Percentiles rank a stretch among this genome's conserved stretches.
phyloP scores from a whole-genome alignment of 2,113 vertebrate genomes.

The Athene cunicularia region DNA sequence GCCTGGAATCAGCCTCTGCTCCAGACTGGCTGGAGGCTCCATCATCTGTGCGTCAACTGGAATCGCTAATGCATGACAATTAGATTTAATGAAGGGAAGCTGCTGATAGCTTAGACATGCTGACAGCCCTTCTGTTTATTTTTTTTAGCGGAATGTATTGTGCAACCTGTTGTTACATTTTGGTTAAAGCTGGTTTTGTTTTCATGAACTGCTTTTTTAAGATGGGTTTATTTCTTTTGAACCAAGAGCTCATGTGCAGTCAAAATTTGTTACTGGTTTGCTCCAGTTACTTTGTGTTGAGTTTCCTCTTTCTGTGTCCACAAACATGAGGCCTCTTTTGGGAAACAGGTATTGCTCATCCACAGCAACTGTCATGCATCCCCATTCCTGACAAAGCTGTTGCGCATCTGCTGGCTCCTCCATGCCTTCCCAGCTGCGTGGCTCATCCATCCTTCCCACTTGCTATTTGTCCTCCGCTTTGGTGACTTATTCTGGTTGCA shows the following conservation, averaged over 20 bases:
- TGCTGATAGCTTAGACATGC: slow-evolving; percentile 44
- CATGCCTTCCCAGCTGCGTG: background rate
- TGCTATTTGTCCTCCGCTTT: background rate
- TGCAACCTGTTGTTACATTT: slow-evolving; percentile 27
- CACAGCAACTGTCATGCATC: background rate
- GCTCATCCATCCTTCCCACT: fast-evolving
- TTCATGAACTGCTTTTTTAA: background rate
- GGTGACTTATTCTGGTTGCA: background rate
- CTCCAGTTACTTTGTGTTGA: background rate
- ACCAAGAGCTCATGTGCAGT: background rate
- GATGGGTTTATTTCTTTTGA: background rate
- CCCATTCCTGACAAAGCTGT: background rate
- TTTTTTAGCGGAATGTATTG: slow-evolving; percentile 44
- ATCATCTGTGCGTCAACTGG: slow-evolving; percentile 39
- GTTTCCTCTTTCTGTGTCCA: background rate
- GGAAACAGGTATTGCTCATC: background rate
- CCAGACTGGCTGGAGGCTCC: slow-evolving; percentile 28
- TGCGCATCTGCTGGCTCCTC: background rate
- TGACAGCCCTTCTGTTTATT: slow-evolving; percentile 62
- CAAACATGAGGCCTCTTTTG: background rate
- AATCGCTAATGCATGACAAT: slow-evolving; percentile 51
- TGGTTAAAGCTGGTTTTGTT: background rate
- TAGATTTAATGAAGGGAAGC: slow-evolving; percentile 68
- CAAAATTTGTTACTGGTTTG: background rate
- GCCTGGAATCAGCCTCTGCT: background rate